Evolutionary conservation across 1,140 invertebrate species (phyloP).

Genomic region (Harpegnathos saltator): DNA sequence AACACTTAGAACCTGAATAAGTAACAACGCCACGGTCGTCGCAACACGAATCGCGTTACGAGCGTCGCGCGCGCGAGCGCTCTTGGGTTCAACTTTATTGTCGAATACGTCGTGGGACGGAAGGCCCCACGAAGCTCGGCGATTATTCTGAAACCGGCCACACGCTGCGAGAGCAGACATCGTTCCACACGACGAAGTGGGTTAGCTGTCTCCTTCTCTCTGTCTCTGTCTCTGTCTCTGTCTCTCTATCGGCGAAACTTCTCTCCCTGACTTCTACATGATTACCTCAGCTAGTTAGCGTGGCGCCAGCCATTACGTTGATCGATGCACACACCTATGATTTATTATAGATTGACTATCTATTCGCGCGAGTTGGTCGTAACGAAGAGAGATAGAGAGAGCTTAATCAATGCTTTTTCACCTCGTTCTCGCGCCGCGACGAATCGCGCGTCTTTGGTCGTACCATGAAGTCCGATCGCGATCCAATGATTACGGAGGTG

Average conservation of each 20-base stretch:
- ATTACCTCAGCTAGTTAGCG: constrained; percentile 11
- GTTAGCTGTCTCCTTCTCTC: constrained; percentile 28
- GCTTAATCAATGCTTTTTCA: not conserved
- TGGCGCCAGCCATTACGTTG: constrained; percentile 32
- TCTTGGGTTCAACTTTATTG: constrained; percentile 41
- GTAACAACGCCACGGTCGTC: constrained; percentile 28
- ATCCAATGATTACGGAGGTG: not conserved
- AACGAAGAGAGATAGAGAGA: constrained; percentile 25
- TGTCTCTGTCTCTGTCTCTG: too few relatives aligned
- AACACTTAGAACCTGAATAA: constrained; percentile 37
- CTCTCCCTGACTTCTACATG: constrained; percentile 6
- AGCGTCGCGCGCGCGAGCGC: not conserved
- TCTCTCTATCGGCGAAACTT: constrained; percentile 48
- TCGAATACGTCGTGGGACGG: constrained; percentile 26
- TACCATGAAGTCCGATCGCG: not conserved
- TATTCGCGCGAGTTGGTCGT: constrained; percentile 9
- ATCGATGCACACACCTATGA: constrained; percentile 38
- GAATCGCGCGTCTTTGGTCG: not conserved
- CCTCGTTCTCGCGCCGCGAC: not conserved
- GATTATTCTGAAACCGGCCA: constrained; percentile 60
- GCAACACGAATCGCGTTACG: constrained; percentile 35
- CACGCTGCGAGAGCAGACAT: constrained; percentile 46
- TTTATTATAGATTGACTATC: constrained; percentile 38
- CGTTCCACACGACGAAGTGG: not conserved
- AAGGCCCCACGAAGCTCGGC: constrained; percentile 42